A percentile compares a stretch with the other conserved stretches of the same genome.
These are phyloP conservation scores for Indicator maculatus DNA, from an alignment of 2,113 vertebrate genomes.

Conservation along the genomic window DNA sequence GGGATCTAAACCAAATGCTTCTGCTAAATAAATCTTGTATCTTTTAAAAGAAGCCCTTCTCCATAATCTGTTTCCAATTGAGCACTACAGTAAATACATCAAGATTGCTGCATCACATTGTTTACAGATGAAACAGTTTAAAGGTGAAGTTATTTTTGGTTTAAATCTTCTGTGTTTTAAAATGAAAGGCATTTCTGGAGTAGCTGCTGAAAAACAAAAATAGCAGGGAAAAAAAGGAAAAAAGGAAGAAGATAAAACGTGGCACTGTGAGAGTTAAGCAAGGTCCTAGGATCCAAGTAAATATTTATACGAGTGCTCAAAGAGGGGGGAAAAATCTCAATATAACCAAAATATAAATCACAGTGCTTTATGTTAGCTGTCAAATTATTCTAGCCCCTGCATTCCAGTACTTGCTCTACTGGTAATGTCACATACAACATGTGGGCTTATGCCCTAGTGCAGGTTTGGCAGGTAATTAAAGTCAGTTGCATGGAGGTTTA, in stretches of 20 bases:
- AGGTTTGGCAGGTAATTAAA: conserved; percentile 63
- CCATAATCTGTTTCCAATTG: conserved; percentile 58
- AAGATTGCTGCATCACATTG: conserved; percentile 38
- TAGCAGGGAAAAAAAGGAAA: background rate
- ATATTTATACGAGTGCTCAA: conserved; percentile 80
- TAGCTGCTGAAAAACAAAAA: conserved; percentile 12
- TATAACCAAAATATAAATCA: conserved; percentile 78
- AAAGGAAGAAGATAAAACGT: conserved; percentile 35
- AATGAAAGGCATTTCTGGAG: conserved; percentile 51
- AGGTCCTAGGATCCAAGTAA: conserved; percentile 75
- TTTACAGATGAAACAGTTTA: conserved; percentile 60
- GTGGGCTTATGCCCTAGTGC: conserved; percentile 38
- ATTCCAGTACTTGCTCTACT: conserved; percentile 65
- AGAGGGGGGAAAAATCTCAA: conserved; percentile 73
- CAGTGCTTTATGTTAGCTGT: conserved; percentile 71
- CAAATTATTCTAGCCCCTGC: conserved; percentile 69
- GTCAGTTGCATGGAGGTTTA: conserved; percentile 44
- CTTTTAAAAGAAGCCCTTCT: conserved; percentile 41
- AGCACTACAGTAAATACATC: conserved; percentile 57
- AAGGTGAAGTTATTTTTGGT: conserved; percentile 67
- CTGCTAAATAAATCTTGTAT: conserved; percentile 27
- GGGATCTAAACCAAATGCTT: conserved; percentile 23
- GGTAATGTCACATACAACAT: conserved; percentile 50
- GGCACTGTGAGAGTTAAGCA: conserved; percentile 73
- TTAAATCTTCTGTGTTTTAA: conserved; percentile 32